Base-by-base conservation (phyloP, 2,888 invertebrate genomes). In the Acheta domesticus region DNA sequence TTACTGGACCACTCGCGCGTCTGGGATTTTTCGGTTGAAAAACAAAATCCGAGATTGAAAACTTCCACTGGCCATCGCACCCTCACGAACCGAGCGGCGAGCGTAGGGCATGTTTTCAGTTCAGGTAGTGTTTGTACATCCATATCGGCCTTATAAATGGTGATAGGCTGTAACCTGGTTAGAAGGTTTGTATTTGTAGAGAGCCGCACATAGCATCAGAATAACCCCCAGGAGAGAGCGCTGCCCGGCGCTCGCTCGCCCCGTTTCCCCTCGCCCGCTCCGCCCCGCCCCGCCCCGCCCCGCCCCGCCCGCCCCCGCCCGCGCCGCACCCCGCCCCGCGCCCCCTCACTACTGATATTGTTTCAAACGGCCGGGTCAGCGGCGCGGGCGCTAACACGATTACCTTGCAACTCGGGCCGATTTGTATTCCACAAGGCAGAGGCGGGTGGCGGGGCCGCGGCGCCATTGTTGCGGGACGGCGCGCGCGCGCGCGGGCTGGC, bases 141-240 rank as follows among this genome's bases (percentile, higher is more conserved):
- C 62, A 62, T 62, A 62, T 62, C 62, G 49, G 75, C 77, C 81
- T 82, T 82, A 82, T 81, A 82, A 82, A 82, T 82, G 82, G 82
- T 82, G 82, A 82, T 82, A 82, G 80, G 77, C 36, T 76, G 80
- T 82, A 82, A 82, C 80, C 78, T 76, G 80, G 80, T 82, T 82
- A 82, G 80, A 79, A 77, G 80, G 79, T 79, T 79, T 80, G 79
- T 80, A 77, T 80, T 78, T 79, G 62, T 62, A 62, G 62, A 62
- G 62, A 62, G 62, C 62, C 77, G 80, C 76, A 78, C 78, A 77
- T 78, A 79, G 81, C 80, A 79, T 80, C 78, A 78, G 74, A 81
- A 81, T 80, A 81, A 81, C 81, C 77, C 81, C 79, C 81, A 23
- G 36, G 81, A 78, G 81, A 79, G 20, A 75, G 23, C 16, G 36